Evolutionary conservation across 2,797 vertebrate genomes (phyloP).

Genomic region (Ctenopoma kingsleyae): DNA sequence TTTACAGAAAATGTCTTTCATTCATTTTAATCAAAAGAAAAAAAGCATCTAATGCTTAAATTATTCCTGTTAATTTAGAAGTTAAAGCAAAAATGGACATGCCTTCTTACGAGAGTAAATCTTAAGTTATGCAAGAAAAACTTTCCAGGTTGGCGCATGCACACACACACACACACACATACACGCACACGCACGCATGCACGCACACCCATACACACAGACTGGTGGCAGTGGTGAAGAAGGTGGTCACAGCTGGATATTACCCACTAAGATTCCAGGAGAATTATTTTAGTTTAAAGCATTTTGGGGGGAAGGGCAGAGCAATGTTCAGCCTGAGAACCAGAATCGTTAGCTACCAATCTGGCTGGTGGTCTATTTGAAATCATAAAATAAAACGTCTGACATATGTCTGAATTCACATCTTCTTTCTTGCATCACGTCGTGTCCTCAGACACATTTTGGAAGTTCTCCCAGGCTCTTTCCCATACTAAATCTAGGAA

Average conservation of each 20-base stretch:
- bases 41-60: constrained; percentile 1
- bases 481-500: constrained; percentile 35
- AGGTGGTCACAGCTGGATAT: constrained; percentile 40
- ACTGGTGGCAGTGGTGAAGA: constrained; percentile 15
- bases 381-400: constrained; percentile 47
- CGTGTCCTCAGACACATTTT: constrained; percentile 3
- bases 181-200: neutral
- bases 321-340: constrained; percentile 4
- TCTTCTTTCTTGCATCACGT: neutral
- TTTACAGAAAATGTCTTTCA: constrained; percentile 2
- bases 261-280: constrained; percentile 29
- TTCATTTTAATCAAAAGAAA: constrained; percentile 34
- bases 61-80: constrained; percentile 16
- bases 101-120: neutral
- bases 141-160: neutral
- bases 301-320: neutral
- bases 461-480: constrained; percentile 16
- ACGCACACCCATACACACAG: neutral
- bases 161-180: neutral
- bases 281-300: constrained; percentile 36
- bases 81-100: neutral
- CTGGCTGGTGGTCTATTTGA: constrained; percentile 33
- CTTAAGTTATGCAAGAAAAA: constrained; percentile 31
- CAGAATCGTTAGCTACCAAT: constrained; percentile 19
- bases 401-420: constrained; percentile 35